phyloP scores from a whole-genome alignment of 2,888 invertebrate genomes.

The Platerodrilus igneus region DNA sequence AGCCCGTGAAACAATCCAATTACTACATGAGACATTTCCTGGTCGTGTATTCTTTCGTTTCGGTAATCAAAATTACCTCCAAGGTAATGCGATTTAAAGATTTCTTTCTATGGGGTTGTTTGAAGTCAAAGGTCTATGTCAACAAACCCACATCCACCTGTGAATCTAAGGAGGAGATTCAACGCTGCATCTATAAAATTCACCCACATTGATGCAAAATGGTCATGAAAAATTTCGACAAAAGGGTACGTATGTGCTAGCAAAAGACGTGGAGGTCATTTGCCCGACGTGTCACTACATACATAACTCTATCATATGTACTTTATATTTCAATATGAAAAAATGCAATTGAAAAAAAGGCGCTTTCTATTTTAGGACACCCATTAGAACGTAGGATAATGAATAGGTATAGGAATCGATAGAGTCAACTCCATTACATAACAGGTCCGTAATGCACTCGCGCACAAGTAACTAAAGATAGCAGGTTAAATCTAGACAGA shows the following conservation, averaged over 20 bases:
- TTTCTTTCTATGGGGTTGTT: slow-evolving; percentile 32
- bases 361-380: no score
- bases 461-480: no score
- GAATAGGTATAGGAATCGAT: no score
- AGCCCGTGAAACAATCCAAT: slow-evolving; percentile 22
- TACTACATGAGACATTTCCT: slow-evolving; percentile 23
- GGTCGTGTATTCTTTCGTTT: slow-evolving; percentile 17
- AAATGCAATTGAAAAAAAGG: no score
- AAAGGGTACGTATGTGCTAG: slow-evolving; percentile 27
- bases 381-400: no score
- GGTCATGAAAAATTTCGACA: slow-evolving; percentile 28
- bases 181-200: slow-evolving; percentile 26
- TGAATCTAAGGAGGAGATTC: slow-evolving; percentile 26
- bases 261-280: slow-evolving; percentile 28
- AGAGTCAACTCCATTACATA: no score
- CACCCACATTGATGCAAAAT: slow-evolving; percentile 28
- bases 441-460: no score
- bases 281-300: no score
- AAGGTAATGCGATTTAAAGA: slow-evolving; percentile 26
- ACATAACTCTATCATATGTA: no score
- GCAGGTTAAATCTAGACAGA: no score
- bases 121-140: slow-evolving; percentile 26
- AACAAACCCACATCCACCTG: slow-evolving; percentile 24
- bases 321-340: no score
- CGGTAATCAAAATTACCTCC: slow-evolving; percentile 12